A percentile compares a stretch with the other conserved stretches of the same genome.
Conservation (phyloP, 2,888 invertebrate genomes). For the Lordiphosa fenestrarum region DNA sequence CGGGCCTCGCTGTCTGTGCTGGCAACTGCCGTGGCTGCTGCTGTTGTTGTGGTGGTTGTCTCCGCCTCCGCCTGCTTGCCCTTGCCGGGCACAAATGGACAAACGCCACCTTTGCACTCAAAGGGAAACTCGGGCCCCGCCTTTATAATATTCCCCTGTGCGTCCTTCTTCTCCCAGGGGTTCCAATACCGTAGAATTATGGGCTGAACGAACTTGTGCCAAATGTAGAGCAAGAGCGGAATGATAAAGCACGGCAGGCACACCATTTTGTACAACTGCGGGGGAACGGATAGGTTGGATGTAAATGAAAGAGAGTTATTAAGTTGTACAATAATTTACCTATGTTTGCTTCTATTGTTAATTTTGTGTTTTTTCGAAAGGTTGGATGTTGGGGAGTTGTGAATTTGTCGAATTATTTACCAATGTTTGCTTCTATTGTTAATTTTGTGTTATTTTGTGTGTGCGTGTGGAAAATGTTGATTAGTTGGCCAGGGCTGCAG, state of each 20-base stretch:
- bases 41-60: background rate
- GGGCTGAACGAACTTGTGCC: constrained; percentile 92
- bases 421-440: too few species aligned
- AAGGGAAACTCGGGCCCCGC: constrained; percentile 83
- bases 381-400: too few species aligned
- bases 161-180: constrained; percentile 87
- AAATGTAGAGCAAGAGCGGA: constrained; percentile 89
- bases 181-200: constrained; percentile 90
- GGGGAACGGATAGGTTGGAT: too few species aligned
- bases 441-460: too few species aligned
- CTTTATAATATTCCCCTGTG: constrained; percentile 82
- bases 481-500: too few species aligned
- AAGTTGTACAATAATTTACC: too few species aligned
- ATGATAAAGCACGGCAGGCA: constrained; percentile 88
- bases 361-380: too few species aligned
- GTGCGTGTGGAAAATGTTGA: too few species aligned
- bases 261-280: constrained; percentile 18
- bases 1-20: constrained; percentile 8
- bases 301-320: too few species aligned
- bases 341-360: too few species aligned
- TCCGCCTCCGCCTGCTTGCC: constrained; percentile 9
- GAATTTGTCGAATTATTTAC: too few species aligned
- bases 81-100: constrained; percentile 76
- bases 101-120: constrained; percentile 83
- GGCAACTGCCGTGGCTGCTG: background rate